Base-by-base conservation (phyloP, 2,113 vertebrate genomes). In the Pao palembangensis region DNA sequence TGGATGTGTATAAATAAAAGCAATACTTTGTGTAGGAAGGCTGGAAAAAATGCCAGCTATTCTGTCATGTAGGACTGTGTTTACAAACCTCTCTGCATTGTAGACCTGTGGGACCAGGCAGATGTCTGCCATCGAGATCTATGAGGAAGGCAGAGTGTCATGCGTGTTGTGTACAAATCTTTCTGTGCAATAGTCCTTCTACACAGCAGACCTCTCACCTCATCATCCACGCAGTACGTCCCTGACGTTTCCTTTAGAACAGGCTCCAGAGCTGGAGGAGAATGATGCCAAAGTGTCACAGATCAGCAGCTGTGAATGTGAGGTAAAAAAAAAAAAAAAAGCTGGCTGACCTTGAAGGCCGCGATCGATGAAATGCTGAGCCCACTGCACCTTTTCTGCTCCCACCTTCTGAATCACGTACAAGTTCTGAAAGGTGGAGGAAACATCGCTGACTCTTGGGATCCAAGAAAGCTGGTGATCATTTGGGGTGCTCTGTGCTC, bases 61-160 rank as follows among this genome's bases (percentile, higher is more conserved):
- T 23, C 21, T 23, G 21, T 23, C 21, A 23, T 2, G 21, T 23
- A 23, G 2, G 21, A 23, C 2, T 13, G 12, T 44, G 13, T 17
- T n/a, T 5, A 43, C 16, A 21, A 91, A 98, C 97, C 96, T 94
- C 51, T 94, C 92, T 64, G 97, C 95, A 55, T 98, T 98, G 82
- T 86, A 91, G 81, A 98, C 96, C 71, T 99, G 97, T 65, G 97
- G 97, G 1, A 84, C 95, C 80, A 99, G 90, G 86, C 96, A 99
- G 58, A 97, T 83, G 73, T 99, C 97, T 55, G 97, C 97, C 94
- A 99, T 92, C 52, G 96, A 94, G 58, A 99, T 90, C 97, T 99
- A 67, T 55, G 86, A 81, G 66, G 7, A 18, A 52, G 21, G 6
- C 16, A 55, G 31, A 15, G 34, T 11, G 34, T 38, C 34, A 10